These are phyloP conservation scores for Ctenochaetus hawaiiensis DNA, from an alignment of 2,797 vertebrate species.

Conservation along the genomic window DNA sequence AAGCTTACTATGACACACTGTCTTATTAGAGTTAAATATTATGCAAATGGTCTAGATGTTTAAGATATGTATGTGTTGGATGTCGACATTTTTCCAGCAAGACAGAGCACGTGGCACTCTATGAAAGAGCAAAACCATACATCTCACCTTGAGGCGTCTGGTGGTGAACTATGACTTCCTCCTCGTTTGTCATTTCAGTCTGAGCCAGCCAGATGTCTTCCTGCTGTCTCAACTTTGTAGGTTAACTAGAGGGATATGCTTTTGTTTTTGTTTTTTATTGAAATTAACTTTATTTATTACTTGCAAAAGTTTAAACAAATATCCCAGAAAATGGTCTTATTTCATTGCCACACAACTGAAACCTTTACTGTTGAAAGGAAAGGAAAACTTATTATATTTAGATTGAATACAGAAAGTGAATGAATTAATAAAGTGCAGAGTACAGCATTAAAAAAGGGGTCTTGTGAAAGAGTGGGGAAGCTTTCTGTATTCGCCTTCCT, in stretches of 20 bases:
- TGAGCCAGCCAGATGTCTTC: conserved; percentile 7
- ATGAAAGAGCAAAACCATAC: background rate
- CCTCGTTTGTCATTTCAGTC: background rate
- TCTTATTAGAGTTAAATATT: background rate
- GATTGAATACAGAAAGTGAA: background rate
- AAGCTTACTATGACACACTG: background rate
- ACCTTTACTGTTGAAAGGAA: background rate
- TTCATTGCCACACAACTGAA: background rate
- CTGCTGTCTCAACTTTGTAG: background rate
- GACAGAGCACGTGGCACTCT: background rate
- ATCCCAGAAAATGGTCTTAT: background rate
- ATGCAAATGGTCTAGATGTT: background rate
- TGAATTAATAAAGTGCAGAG: background rate
- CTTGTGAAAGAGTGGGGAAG: background rate
- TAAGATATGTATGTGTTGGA: background rate
- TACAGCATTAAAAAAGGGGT: too few species aligned
- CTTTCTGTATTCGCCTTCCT: too few species aligned
- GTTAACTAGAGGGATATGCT: background rate
- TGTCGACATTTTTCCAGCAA: background rate
- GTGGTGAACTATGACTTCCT: conserved; percentile 5
- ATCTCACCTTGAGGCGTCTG: background rate
- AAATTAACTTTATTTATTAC: background rate
- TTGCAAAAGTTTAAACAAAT: background rate
- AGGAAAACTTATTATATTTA: background rate
- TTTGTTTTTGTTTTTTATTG: background rate